Percentiles rank a stretch among this genome's conserved stretches.
These are phyloP conservation scores for Phoenoteleia sp. DNA, from an alignment of 2,888 invertebrate genomes.

Conservation along the genomic window DNA sequence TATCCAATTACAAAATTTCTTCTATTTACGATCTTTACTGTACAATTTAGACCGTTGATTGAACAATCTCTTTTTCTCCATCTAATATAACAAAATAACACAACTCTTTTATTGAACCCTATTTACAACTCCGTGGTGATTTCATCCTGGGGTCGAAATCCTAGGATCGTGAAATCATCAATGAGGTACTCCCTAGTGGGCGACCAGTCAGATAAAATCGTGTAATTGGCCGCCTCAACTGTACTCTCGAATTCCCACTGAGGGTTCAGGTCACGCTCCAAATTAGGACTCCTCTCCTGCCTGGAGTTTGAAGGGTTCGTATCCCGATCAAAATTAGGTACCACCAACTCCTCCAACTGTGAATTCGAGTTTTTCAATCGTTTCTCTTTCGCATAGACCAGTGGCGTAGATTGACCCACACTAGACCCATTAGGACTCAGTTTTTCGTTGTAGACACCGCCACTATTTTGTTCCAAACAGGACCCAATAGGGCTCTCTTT, in stretches of 20 bases:
- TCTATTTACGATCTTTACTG: too few relatives aligned
- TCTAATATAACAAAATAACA: too few relatives aligned
- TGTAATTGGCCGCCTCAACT: conserved; percentile 84
- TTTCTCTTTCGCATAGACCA: conserved; percentile 82
- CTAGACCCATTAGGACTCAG: conserved; percentile 83
- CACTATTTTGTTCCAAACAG: conserved; percentile 82
- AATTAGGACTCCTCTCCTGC: conserved; percentile 67
- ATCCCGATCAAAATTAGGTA: conserved; percentile 85
- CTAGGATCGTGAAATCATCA: conserved; percentile 94
- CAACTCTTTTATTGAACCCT: too few relatives aligned
- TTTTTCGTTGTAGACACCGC: conserved; percentile 81
- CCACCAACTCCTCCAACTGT: conserved; percentile 84
- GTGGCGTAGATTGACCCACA: conserved; percentile 82
- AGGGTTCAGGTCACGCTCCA: conserved; percentile 86
- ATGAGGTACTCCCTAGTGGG: conserved; percentile 84
- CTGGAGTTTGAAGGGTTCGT: conserved; percentile 77
- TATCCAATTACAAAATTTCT: too few relatives aligned
- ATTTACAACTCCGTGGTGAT: conserved; percentile 94
- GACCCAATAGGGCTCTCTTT: conserved; percentile 83
- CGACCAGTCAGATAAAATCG: conserved; percentile 85
- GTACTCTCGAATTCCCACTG: conserved; percentile 87
- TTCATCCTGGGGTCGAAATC: conserved; percentile 95
- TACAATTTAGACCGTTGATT: too few relatives aligned
- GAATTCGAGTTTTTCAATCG: conserved; percentile 75
- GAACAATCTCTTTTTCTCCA: too few relatives aligned